These are phyloP conservation scores for Bellardia bayeri DNA, from an alignment of 2,888 invertebrate species.

Conservation along the genomic window DNA sequence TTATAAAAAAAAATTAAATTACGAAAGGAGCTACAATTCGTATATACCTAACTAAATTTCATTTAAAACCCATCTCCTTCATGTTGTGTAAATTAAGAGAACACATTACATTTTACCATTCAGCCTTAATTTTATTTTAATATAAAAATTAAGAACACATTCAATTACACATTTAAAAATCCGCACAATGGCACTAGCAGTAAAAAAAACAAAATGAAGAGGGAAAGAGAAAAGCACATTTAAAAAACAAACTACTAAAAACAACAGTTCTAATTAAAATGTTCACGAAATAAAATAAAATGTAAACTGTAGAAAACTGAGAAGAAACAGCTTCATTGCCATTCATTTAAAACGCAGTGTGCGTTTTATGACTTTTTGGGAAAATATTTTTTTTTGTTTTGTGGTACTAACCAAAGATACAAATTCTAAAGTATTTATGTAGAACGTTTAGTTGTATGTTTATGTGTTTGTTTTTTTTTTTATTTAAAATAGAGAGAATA, in stretches of 20 bases:
- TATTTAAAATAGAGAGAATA: constrained; percentile 8
- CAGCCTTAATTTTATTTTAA: constrained; percentile 64
- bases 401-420: constrained; percentile 38
- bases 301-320: constrained; percentile 18
- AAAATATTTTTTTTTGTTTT: constrained; percentile 27
- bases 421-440: constrained; percentile 4
- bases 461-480: not conserved
- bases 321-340: constrained; percentile 37
- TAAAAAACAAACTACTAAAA: constrained; percentile 55
- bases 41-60: not conserved
- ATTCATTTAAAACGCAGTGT: constrained; percentile 65
- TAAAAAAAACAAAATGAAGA: not conserved
- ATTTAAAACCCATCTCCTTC: not conserved
- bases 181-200: constrained; percentile 31
- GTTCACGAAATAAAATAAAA: constrained; percentile 42
- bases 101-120: constrained; percentile 23
- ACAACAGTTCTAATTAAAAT: constrained; percentile 69
- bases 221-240: constrained; percentile 7
- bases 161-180: constrained; percentile 62
- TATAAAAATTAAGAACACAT: constrained; percentile 60
- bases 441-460: not conserved
- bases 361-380: constrained; percentile 69
- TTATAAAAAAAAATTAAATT: too few relatives aligned
- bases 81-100: constrained; percentile 29
- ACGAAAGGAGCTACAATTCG: constrained; percentile 20